These are phyloP conservation scores for Phrynocephalus versicolor DNA, from an alignment of 2,113 vertebrate genomes.

Conservation along the genomic window DNA sequence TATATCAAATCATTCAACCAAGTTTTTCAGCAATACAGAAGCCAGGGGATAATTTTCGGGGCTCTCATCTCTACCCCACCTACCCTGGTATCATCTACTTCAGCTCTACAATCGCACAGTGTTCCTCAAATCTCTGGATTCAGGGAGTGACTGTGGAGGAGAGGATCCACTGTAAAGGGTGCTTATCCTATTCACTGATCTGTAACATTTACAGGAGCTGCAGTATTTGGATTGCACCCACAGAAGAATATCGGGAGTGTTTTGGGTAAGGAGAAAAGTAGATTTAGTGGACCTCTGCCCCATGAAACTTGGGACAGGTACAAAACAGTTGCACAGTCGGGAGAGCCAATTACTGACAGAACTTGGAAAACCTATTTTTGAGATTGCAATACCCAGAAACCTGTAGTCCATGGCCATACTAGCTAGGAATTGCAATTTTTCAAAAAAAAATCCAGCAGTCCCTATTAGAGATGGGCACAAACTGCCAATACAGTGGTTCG, in stretches of 20 bases:
- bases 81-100: neutral
- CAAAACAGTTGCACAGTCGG: neutral
- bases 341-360: neutral
- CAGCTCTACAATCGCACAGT: neutral
- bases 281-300: neutral
- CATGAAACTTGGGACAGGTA: neutral
- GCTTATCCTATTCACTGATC: neutral
- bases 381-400: no score
- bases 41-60: neutral
- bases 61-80: neutral
- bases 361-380: neutral
- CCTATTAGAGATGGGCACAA: no score
- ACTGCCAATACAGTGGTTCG: no score
- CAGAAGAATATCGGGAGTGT: neutral
- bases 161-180: neutral
- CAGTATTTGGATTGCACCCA: neutral
- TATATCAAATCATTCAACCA: no score
- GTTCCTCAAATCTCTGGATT: neutral
- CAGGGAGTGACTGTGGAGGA: neutral
- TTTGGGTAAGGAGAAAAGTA: neutral
- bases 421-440: neutral
- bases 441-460: neutral
- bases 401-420: neutral
- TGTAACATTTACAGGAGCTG: neutral
- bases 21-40: neutral